Base-by-base conservation (phyloP, 1,140 invertebrate species). In the Coelopa frigida region DNA sequence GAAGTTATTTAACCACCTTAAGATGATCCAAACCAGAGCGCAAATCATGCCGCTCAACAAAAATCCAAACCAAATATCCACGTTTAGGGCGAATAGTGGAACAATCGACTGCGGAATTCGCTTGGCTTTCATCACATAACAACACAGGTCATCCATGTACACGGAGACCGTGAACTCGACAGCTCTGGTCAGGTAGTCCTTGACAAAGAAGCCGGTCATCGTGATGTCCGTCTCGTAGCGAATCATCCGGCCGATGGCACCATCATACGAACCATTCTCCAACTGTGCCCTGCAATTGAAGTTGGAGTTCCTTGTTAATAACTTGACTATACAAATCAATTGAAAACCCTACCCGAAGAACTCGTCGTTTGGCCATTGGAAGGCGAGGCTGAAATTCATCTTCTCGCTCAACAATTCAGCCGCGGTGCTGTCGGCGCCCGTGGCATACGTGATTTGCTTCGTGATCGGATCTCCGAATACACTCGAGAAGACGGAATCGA, bases 131-230 rank as follows among this genome's bases (percentile, higher is more conserved):
- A 61, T 65, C 5, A 72, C 72, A 42, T 72, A 68, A 14, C 72
- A 61, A 48, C 72, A 73, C 23, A 73, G 33, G 44, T 70, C 46
- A 27, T 73, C 72, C 20, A 60, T 59, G 38, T 68, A 65, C 20
- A 71, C 58, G 4, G 66, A 49, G 15, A 55, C 52, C 0, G 65
- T 59, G 44, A 70, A 72, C 37, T 60, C 60, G 49, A 73, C 52
- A 22, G 60, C 57, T 7, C 56, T 52, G 22, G 66, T 58, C 22
- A 68, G 40, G 48, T 73, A 72, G 10, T 70, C 68, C 45, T 71
- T 70, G 14, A 73, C 61, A 20, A 73, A 73, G 24, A 65, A 70
- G 3, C 67, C 63, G 20, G 70, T 70, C 15, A 73, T 52, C 6
- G 58, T 58, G 5, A 73, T 59, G 37, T 72, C 70, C 12, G 58